These are phyloP conservation scores for Coilia nasus DNA, from an alignment of 2,797 vertebrate species.

Conservation along the genomic window DNA sequence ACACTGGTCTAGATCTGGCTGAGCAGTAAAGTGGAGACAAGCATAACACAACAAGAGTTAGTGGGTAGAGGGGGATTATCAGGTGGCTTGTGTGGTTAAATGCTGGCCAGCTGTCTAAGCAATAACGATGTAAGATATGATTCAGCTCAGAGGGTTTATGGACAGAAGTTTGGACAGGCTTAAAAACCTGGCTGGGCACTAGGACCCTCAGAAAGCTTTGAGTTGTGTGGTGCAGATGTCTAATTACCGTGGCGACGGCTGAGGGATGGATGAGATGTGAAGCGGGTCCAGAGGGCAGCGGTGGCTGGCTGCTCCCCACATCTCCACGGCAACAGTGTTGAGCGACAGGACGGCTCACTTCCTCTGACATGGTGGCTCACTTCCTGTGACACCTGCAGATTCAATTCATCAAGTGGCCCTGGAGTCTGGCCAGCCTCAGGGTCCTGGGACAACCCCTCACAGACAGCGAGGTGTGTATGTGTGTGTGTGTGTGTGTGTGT, in stretches of 20 bases:
- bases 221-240: not conserved
- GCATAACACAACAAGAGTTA: too few species aligned
- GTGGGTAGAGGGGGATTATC: not conserved
- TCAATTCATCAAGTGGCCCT: constrained; percentile 31
- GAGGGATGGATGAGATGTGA: constrained; percentile 17
- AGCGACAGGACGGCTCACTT: constrained; percentile 26
- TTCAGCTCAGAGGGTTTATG: not conserved
- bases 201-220: not conserved
- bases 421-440: constrained; percentile 14
- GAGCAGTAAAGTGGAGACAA: too few species aligned
- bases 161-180: not conserved
- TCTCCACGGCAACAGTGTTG: constrained; percentile 11
- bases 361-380: constrained; percentile 38
- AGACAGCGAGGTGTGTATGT: not conserved
- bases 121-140: too few species aligned
- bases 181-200: not conserved
- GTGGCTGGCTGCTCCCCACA: constrained; percentile 34
- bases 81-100: too few species aligned
- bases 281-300: constrained; percentile 37
- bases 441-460: not conserved
- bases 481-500: not conserved
- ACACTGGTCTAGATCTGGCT: too few species aligned
- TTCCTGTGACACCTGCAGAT: constrained; percentile 41
- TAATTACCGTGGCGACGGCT: constrained; percentile 39
- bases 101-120: too few species aligned